phyloP scores from a whole-genome alignment of 2,797 vertebrate species.

The Oreochromis grahami region DNA sequence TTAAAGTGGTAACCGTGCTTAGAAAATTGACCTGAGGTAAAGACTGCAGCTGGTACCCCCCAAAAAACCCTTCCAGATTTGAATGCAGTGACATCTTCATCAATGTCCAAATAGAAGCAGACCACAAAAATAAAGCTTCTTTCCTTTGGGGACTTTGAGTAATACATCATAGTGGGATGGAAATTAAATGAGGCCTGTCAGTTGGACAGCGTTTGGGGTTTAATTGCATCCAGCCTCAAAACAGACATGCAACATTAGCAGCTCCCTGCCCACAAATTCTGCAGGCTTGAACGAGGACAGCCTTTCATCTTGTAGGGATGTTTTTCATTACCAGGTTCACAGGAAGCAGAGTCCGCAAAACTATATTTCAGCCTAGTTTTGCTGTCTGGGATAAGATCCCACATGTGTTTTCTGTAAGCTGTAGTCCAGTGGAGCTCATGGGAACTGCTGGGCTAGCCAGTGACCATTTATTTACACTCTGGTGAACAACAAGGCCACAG shows the following conservation, averaged over 20 bases:
- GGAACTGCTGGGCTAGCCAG: constrained; percentile 14
- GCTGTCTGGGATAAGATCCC: background rate
- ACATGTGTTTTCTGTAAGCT: constrained; percentile 10
- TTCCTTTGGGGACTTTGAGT: constrained; percentile 2
- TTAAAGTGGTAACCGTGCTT: background rate
- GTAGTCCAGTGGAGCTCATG: constrained; percentile 22
- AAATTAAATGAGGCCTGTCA: constrained; percentile 54
- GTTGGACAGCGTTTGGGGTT: constrained; percentile 29
- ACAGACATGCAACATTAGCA: constrained; percentile 56
- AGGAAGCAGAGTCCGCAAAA: constrained; percentile 30
- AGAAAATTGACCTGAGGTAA: background rate
- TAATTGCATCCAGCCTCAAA: constrained; percentile 58
- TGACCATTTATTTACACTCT: constrained; percentile 16
- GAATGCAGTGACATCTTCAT: background rate
- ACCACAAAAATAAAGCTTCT: constrained; percentile 9
- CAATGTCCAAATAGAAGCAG: background rate
- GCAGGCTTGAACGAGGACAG: constrained; percentile 18
- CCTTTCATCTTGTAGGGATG: constrained; percentile 61
- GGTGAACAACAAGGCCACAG: background rate
- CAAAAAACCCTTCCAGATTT: background rate
- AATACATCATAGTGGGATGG: constrained; percentile 26
- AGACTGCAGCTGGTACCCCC: background rate
- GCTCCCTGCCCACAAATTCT: constrained; percentile 36
- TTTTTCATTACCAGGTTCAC: constrained; percentile 55
- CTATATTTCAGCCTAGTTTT: constrained; percentile 8